These are phyloP conservation scores for Papio anubis DNA, from an alignment of 2,113 vertebrate species.

Conservation along the genomic window DNA sequence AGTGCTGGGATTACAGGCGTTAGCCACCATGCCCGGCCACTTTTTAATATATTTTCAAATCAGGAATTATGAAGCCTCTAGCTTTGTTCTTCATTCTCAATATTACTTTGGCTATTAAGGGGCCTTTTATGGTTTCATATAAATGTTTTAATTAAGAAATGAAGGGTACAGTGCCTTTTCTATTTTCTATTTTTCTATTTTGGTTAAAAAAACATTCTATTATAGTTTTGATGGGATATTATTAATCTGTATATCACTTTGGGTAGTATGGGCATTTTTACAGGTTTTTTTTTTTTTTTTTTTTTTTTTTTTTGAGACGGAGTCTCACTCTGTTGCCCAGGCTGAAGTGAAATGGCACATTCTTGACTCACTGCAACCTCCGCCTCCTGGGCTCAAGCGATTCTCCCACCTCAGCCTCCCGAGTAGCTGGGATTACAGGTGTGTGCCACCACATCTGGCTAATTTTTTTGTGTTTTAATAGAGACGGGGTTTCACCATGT, in stretches of 20 bases:
- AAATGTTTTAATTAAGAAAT: not conserved
- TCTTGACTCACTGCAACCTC: no score
- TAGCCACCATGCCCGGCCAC: no score
- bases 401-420: no score
- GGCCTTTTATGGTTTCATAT: not conserved
- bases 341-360: no score
- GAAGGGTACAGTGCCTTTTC: no score
- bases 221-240: not conserved
- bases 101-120: not conserved
- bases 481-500: no score
- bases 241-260: not conserved
- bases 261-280: not conserved
- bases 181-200: not conserved
- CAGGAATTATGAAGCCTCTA: not conserved
- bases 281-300: not conserved
- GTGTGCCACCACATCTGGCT: no score
- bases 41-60: not conserved
- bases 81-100: not conserved
- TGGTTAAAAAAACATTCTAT: not conserved
- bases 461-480: no score
- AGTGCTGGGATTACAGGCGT: no score
- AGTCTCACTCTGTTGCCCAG: no score
- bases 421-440: no score
- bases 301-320: not conserved
- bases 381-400: no score